A percentile compares a stretch with the other conserved stretches of the same genome.
phyloP scores from a whole-genome alignment of 2,797 vertebrate genomes.

The Sebastes diaconus region DNA sequence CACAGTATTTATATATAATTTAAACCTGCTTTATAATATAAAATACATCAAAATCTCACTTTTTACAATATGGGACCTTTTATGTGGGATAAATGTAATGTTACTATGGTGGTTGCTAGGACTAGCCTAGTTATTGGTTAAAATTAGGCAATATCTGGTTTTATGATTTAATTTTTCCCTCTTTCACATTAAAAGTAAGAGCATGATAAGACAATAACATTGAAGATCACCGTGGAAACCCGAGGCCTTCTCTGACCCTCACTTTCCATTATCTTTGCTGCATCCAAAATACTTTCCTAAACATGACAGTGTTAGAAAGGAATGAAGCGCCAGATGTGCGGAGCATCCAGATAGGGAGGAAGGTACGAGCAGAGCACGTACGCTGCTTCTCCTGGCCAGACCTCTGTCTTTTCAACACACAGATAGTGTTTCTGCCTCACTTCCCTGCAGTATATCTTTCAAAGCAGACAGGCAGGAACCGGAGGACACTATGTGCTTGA shows the following conservation, averaged over 20 bases:
- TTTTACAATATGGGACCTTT: no score
- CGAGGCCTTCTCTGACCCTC: background rate
- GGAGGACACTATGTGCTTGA: background rate
- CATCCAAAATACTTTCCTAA: slow-evolving; percentile 53
- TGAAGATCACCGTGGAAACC: slow-evolving; percentile 25
- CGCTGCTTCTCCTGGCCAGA: background rate
- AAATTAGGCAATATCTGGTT: background rate
- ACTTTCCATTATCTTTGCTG: slow-evolving; percentile 46
- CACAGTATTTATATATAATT: no score
- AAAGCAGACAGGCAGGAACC: background rate
- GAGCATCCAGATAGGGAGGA: slow-evolving; percentile 47
- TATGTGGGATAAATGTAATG: background rate
- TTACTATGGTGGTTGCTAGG: background rate
- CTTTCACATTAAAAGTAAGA: background rate
- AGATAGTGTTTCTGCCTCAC: slow-evolving; percentile 3
- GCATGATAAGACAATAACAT: slow-evolving; percentile 12
- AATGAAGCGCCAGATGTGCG: slow-evolving; percentile 74
- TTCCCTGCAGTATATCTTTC: background rate
- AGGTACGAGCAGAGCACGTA: slow-evolving; percentile 15
- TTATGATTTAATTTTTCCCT: background rate
- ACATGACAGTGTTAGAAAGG: slow-evolving; percentile 64
- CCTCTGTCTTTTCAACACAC: background rate
- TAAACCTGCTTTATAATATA: no score
- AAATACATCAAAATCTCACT: no score
- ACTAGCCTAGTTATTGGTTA: background rate